phyloP scores from a whole-genome alignment of 2,888 invertebrate genomes.

The Nebria salina region DNA sequence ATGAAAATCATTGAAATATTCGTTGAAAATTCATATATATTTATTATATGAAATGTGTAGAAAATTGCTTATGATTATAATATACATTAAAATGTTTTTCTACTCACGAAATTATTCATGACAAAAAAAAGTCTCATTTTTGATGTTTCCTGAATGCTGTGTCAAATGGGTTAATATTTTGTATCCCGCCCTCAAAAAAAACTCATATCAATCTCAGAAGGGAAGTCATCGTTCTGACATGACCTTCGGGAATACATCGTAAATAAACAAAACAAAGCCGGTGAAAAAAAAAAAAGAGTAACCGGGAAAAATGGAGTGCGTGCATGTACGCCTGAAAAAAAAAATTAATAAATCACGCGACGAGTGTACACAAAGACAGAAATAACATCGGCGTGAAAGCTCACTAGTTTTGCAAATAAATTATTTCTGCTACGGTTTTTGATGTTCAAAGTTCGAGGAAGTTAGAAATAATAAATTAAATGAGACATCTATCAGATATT shows the following conservation, averaged over 20 bases:
- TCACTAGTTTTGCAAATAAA: background rate
- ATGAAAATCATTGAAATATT: too few relatives aligned
- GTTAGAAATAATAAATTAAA: slow-evolving; percentile 40
- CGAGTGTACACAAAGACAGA: background rate
- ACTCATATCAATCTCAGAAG: slow-evolving; percentile 22
- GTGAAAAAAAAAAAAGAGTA: background rate
- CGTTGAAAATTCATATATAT: too few relatives aligned
- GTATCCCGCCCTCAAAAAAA: slow-evolving; percentile 6
- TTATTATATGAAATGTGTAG: too few relatives aligned
- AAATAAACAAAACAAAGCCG: slow-evolving; percentile 13
- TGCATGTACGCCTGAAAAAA: background rate
- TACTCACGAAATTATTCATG: background rate
- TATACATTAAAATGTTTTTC: too few relatives aligned
- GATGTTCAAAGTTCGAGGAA: slow-evolving; percentile 29
- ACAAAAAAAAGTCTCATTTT: background rate
- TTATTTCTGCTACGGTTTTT: slow-evolving; percentile 15
- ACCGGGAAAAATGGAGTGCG: background rate
- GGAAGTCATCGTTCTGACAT: slow-evolving; percentile 20
- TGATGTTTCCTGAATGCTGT: background rate
- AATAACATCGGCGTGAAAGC: background rate
- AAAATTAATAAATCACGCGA: slow-evolving; percentile 19
- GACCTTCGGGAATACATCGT: slow-evolving; percentile 12
- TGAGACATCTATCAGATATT: slow-evolving; percentile 34
- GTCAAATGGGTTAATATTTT: slow-evolving; percentile 13
- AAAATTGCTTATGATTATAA: too few relatives aligned